phyloP scores from a whole-genome alignment of 2,113 vertebrate species.

The Pangasianodon hypophthalmus region DNA sequence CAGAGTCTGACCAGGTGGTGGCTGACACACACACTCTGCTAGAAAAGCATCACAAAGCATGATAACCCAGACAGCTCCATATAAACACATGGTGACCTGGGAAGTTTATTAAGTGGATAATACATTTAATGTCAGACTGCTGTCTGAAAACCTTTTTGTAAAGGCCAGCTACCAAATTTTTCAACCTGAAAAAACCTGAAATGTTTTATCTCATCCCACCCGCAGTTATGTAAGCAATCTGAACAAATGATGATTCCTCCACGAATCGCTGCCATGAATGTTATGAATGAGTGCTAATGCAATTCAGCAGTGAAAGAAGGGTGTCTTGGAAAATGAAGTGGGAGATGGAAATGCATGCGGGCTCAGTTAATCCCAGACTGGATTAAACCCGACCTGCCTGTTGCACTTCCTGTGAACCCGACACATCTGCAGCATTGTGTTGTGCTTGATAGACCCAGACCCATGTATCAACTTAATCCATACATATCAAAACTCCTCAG shows the following conservation, averaged over 20 bases:
- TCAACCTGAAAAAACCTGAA: background rate
- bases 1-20: background rate
- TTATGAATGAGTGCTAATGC: conserved; percentile 16
- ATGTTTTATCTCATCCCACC: conserved; percentile 17
- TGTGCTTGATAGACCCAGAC: background rate
- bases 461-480: background rate
- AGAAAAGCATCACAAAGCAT: background rate
- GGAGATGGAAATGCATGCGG: background rate
- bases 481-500: background rate
- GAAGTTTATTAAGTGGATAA: conserved; percentile 22
- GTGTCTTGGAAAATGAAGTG: background rate
- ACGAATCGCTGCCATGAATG: background rate
- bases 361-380: background rate
- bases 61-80: conserved; percentile 13
- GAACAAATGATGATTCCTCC: background rate
- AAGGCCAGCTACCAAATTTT: background rate
- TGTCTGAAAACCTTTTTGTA: background rate
- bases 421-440: background rate
- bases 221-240: conserved; percentile 9
- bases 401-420: conserved; percentile 41
- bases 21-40: background rate
- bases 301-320: background rate
- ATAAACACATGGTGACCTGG: conserved; percentile 30
- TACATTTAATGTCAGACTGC: conserved; percentile 4
- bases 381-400: conserved; percentile 16